Evolutionary conservation across 2,113 vertebrate species (phyloP).

Genomic region (Colaptes auratus): DNA sequence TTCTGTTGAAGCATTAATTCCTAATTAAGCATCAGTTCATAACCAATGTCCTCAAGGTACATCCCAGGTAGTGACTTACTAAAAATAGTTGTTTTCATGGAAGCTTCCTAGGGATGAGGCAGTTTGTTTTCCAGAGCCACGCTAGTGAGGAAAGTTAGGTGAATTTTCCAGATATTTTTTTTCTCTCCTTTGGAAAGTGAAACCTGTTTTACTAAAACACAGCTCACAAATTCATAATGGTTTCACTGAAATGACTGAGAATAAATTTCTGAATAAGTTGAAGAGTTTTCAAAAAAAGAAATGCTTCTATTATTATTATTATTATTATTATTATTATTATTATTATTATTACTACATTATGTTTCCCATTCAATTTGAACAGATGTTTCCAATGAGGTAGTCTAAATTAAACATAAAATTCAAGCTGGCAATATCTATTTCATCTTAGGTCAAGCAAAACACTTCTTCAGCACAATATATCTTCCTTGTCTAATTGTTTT

Average conservation of each 20-base stretch:
- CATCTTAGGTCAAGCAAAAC: not conserved
- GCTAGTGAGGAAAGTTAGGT: not conserved
- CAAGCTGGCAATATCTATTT: not conserved
- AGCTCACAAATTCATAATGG: not conserved
- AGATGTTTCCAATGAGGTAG: not conserved
- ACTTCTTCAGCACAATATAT: not conserved
- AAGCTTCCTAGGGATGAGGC: not conserved
- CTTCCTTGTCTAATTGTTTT: not conserved
- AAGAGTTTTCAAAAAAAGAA: not conserved
- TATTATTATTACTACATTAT: too few relatives aligned
- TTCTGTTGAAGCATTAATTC: too few relatives aligned
- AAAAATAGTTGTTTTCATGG: not conserved
- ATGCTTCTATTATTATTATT: too few relatives aligned
- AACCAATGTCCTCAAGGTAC: not conserved
- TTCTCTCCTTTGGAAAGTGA: not conserved
- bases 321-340: too few relatives aligned
- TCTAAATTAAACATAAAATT: not conserved
- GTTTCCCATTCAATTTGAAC: not conserved
- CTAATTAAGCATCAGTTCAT: not conserved
- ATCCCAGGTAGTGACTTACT: not conserved
- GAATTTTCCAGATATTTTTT: not conserved
- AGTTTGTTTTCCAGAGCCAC: not conserved
- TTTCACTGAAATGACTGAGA: not conserved
- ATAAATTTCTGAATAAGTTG: not conserved
- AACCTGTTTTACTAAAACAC: not conserved